Conservation (phyloP, 2,797 vertebrate genomes). For the Enteromius fasciolatus region DNA sequence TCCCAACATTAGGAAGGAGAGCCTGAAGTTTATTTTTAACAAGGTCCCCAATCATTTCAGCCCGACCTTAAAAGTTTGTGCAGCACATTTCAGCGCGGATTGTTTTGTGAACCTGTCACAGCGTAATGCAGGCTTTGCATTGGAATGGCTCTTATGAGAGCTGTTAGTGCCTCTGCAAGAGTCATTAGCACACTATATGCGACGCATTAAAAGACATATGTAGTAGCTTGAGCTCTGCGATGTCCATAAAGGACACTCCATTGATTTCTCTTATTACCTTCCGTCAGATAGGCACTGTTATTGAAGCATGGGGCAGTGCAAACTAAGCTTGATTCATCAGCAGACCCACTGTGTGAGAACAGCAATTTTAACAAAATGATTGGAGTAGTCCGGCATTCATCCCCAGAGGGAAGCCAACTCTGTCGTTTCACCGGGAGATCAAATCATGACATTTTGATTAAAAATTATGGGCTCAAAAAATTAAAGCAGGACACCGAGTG, state of each 20-base stretch:
- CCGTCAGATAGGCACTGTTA: neutral
- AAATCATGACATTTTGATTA: neutral
- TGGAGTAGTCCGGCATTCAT: neutral
- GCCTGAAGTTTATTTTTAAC: conserved; percentile 28
- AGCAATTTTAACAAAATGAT: neutral
- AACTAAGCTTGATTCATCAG: conserved; percentile 2
- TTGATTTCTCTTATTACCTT: conserved; percentile 25
- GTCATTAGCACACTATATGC: conserved; percentile 1
- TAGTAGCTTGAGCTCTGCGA: conserved; percentile 7
- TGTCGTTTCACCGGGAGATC: neutral
- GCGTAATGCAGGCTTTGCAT: neutral
- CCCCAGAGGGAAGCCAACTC: conserved; percentile 7
- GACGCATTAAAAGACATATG: neutral
- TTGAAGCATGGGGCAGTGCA: conserved; percentile 1
- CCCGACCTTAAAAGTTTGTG: neutral
- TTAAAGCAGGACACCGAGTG: neutral
- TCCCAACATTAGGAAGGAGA: neutral
- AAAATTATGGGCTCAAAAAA: neutral
- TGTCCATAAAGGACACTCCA: conserved; percentile 21
- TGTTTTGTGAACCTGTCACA: conserved; percentile 12
- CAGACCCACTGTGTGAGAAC: neutral
- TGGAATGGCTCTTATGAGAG: conserved; percentile 29
- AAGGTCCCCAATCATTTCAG: conserved; percentile 7
- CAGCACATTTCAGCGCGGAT: conserved; percentile 14
- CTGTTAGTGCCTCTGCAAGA: neutral